Evolutionary conservation across 1,140 invertebrate species (phyloP), one percentile per base, ranked within the genome.

Genomic region (Drosophila leontia): DNA sequence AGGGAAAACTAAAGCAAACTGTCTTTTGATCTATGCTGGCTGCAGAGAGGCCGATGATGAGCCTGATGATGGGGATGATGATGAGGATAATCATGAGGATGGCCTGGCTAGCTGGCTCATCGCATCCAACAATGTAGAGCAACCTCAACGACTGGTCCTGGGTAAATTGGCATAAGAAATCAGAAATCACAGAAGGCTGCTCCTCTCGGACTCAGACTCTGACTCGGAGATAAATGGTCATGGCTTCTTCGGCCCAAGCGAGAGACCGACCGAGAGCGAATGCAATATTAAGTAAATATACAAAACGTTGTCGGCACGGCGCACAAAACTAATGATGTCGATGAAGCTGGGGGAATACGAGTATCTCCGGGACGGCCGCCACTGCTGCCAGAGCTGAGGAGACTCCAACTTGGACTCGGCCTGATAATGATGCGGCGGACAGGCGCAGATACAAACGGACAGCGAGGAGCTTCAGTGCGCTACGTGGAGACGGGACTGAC

Each of bases 261-360:
- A 26, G 47, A 29, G 26, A 26, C 29, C 9, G 26, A 32, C n/a
- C 32, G 50, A 53, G 51, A 65, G 69, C 82, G 77, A 87, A 71
- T 87, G 84, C 85, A 90, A 90, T 90, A 90, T 90, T 90, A 90
- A 90, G 85, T 90, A 90, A 90, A 90, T 90, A 90, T 90, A 90
- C 85, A 90, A 90, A 90, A 90, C 85, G 85, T 90, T 90, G 85
- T 90, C 84, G 84, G 84, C 85, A 72, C 84, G 78, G 85, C 85
- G 85, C 86, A 90, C 85, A 90, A 90, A 90, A 90, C 86, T 90
- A 88, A 88, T 88, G 85, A 88, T 88, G 84, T 90, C 84, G 81
- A 88, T 82, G 82, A 75, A 59, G 70, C 70, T 83, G 55, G 71
- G 67, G 65, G 58, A 74, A 58, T 44, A 55, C 37, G 35, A 34